Conservation (phyloP, 2,888 invertebrate species). For the Melieria crassipennis region DNA sequence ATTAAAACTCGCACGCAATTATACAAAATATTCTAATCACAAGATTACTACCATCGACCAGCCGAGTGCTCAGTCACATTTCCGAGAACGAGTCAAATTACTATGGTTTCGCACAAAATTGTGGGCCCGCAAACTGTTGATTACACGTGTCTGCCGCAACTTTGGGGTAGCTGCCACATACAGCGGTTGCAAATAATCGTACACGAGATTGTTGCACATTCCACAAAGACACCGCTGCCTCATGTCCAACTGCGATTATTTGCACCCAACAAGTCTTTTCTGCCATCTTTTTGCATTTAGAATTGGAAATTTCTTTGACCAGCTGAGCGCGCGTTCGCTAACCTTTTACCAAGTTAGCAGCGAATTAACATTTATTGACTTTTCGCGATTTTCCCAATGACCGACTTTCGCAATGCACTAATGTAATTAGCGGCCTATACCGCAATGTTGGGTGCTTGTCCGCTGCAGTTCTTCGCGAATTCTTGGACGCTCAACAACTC, state of each 20-base stretch:
- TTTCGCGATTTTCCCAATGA: constrained; percentile 51
- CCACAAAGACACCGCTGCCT: not conserved
- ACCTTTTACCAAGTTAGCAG: constrained; percentile 3
- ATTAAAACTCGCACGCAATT: no score
- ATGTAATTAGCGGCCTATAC: constrained; percentile 65
- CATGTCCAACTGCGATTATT: no score
- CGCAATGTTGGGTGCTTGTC: constrained; percentile 44
- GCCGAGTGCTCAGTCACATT: not conserved
- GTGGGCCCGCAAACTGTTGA: not conserved
- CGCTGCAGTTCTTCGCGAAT: constrained; percentile 59
- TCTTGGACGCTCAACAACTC: constrained; percentile 57
- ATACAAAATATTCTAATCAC: no score
- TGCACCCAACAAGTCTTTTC: not conserved
- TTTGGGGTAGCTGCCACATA: not conserved
- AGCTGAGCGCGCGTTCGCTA: no score
- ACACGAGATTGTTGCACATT: not conserved
- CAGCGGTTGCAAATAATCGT: not conserved
- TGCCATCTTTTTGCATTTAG: not conserved
- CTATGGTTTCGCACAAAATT: constrained; percentile 9
- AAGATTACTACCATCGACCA: no score
- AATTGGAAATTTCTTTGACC: not conserved
- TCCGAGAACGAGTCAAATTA: constrained; percentile 5
- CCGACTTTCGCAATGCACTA: constrained; percentile 54
- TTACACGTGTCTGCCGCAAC: not conserved
- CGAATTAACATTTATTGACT: constrained; percentile 52